A percentile compares a stretch with the other conserved stretches of the same genome.
Conservation (phyloP, 2,888 invertebrate species). For the Drosophila maculinotata region DNA sequence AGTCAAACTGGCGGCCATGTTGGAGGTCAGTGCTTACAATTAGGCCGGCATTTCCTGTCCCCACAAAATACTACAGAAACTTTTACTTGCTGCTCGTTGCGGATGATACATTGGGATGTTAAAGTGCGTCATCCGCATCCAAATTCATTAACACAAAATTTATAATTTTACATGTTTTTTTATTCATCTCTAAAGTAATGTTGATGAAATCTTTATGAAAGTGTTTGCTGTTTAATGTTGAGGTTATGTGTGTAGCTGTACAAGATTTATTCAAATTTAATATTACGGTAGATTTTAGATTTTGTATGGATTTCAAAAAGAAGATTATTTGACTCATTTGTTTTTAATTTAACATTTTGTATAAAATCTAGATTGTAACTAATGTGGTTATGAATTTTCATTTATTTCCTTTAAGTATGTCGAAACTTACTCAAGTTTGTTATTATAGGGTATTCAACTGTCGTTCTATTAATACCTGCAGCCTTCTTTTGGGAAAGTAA, state of each 20-base stretch:
- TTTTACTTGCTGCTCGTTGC: conserved; percentile 36
- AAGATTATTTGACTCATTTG: no score
- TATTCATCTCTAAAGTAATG: background rate
- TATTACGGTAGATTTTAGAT: no score
- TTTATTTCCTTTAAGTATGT: no score
- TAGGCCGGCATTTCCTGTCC: conserved; percentile 66
- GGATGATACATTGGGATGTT: conserved; percentile 20
- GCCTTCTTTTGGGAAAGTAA: conserved; percentile 20
- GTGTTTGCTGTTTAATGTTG: no score
- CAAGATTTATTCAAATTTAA: no score
- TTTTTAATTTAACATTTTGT: no score
- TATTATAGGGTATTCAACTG: background rate
- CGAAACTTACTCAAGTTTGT: no score
- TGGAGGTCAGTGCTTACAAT: conserved; percentile 48
- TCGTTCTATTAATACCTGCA: background rate
- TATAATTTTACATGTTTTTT: background rate
- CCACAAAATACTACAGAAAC: conserved; percentile 9
- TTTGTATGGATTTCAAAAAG: no score
- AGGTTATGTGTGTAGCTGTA: no score
- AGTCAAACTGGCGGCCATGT: conserved; percentile 26
- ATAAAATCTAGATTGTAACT: no score
- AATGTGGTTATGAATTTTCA: no score
- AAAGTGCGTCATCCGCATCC: conserved; percentile 48
- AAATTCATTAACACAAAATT: conserved; percentile 17
- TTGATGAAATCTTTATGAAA: no score